phyloP scores from a whole-genome alignment of 2,113 vertebrate genomes.

The Osmerus mordax region DNA sequence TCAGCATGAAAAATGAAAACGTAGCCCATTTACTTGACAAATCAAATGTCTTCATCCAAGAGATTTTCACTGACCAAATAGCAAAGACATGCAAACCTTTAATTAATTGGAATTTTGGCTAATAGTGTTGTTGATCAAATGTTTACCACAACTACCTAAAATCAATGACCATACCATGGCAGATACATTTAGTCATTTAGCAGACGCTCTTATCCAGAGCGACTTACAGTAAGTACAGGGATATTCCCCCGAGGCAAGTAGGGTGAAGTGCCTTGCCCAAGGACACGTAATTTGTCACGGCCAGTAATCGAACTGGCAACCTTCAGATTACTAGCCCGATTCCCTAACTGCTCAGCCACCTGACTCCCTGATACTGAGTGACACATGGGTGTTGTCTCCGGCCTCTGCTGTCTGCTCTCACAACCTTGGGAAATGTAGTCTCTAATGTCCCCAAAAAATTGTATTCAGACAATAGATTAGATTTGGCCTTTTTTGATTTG shows the following conservation, averaged over 20 bases:
- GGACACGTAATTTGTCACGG: too few species aligned
- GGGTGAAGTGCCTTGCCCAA: too few species aligned
- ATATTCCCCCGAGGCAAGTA: too few species aligned
- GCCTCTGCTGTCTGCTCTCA: neutral
- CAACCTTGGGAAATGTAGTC: neutral
- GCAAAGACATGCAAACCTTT: neutral
- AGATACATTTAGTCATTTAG: too few species aligned
- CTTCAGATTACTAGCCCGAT: too few species aligned
- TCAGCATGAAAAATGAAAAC: neutral
- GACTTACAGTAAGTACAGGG: too few species aligned
- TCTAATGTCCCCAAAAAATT: neutral
- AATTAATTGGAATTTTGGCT: neutral
- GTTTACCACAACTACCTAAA: too few species aligned
- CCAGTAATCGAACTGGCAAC: too few species aligned
- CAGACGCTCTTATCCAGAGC: too few species aligned
- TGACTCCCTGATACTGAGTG: neutral
- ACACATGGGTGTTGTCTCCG: neutral
- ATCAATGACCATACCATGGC: neutral
- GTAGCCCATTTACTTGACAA: neutral
- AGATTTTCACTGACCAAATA: neutral
- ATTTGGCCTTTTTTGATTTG: neutral
- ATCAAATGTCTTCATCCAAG: neutral
- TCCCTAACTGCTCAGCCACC: too few species aligned
- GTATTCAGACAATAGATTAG: neutral
- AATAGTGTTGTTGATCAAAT: too few species aligned